phyloP scores from a whole-genome alignment of 2,888 invertebrate species.

The Syrphus vitripennis region DNA sequence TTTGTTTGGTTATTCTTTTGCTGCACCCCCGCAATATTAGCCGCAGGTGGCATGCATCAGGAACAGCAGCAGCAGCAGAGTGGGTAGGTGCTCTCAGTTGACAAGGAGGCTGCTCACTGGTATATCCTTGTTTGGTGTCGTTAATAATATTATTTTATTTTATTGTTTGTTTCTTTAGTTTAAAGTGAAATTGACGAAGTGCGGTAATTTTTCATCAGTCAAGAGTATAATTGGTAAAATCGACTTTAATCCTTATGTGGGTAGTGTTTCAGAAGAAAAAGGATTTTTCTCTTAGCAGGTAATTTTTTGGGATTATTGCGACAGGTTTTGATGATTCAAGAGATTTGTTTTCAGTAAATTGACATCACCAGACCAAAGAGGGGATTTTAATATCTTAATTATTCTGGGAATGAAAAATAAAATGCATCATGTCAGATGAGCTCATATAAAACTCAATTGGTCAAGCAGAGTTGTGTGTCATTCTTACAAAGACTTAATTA shows the following conservation, averaged over 20 bases:
- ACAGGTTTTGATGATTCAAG: slow-evolving; percentile 64
- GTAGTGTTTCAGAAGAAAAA: slow-evolving; percentile 49
- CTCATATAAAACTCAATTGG: too few species aligned
- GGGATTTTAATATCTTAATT: slow-evolving; percentile 40
- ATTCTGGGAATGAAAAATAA: not conserved
- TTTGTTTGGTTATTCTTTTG: slow-evolving; percentile 2
- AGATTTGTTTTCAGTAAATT: slow-evolving; percentile 1
- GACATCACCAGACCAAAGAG: not conserved
- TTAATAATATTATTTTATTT: not conserved
- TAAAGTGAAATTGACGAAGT: slow-evolving; percentile 64
- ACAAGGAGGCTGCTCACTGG: slow-evolving; percentile 13
- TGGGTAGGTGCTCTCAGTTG: slow-evolving; percentile 32
- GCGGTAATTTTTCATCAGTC: slow-evolving; percentile 54
- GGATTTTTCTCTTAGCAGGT: slow-evolving; percentile 69
- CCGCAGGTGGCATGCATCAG: slow-evolving; percentile 53
- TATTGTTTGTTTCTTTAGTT: slow-evolving; percentile 2
- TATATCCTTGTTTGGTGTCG: slow-evolving; percentile 45
- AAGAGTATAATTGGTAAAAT: slow-evolving; percentile 58
- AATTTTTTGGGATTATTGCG: slow-evolving; percentile 68
- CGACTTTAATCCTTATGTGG: slow-evolving; percentile 55
- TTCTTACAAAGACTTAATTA: too few species aligned
- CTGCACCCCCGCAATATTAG: slow-evolving; percentile 70
- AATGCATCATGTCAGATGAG: too few species aligned
- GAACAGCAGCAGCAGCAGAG: slow-evolving; percentile 15
- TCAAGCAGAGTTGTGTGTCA: too few species aligned